These are phyloP conservation scores for Meandrina meandrites DNA, from an alignment of 92 coral and sea anemone species.

Conservation along the genomic window DNA sequence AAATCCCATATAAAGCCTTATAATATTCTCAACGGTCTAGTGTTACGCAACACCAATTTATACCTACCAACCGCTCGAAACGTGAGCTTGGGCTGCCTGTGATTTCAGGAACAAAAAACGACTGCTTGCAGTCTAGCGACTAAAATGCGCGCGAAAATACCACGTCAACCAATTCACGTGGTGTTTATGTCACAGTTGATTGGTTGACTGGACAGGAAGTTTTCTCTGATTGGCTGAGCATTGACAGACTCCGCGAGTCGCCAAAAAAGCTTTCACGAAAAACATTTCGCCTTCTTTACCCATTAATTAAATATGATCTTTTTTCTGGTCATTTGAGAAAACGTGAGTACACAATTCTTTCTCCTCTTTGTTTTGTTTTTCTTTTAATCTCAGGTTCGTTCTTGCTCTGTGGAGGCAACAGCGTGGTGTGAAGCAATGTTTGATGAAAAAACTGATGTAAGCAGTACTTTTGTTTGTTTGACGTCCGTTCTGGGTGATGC, in stretches of 20 bases:
- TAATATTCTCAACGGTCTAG: no score
- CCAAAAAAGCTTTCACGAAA: not conserved
- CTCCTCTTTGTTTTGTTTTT: no score
- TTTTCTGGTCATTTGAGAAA: not conserved
- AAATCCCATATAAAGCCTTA: no score
- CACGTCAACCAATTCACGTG: not conserved
- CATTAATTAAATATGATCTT: no score
- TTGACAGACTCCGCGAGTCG: no score
- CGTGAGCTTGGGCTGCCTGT: no score
- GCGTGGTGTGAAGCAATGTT: constrained; percentile 87
- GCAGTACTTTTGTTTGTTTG: not conserved
- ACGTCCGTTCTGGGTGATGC: not conserved
- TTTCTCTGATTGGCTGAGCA: no score
- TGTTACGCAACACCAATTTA: no score
- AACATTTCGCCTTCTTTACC: not conserved
- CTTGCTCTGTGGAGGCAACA: constrained; percentile 75
- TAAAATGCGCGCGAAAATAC: not conserved
- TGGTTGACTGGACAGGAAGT: not conserved
- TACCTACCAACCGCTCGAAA: no score
- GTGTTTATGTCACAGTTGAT: not conserved
- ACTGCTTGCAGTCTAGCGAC: no score
- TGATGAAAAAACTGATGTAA: constrained; percentile 60
- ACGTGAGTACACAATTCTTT: not conserved
- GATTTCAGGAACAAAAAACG: no score
- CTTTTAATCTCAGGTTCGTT: constrained; percentile 72